Evolutionary conservation across 2,888 invertebrate species (phyloP).

Genomic region (Amblyteles armatorius): DNA sequence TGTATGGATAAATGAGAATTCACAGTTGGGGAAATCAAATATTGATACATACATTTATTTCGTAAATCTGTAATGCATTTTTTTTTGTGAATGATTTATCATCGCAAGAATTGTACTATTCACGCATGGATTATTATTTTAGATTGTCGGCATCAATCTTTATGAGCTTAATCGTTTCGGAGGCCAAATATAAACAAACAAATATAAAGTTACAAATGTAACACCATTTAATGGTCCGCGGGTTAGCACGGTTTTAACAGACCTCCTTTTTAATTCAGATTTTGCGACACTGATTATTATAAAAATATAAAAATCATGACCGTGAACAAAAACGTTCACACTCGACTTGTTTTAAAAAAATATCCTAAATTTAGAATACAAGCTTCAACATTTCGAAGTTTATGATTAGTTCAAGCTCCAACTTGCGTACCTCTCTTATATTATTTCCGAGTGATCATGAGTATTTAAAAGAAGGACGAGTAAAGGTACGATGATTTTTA

Average conservation of each 20-base stretch:
- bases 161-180: neutral
- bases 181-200: neutral
- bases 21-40: neutral
- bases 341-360: too few species aligned
- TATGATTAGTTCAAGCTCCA: neutral
- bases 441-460: neutral
- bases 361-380: too few species aligned
- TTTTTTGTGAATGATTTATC: neutral
- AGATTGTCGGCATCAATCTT: neutral
- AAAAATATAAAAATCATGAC: neutral
- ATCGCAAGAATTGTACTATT: neutral
- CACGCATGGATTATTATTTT: neutral
- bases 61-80: neutral
- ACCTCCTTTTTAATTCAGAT: neutral
- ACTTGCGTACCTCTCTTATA: neutral
- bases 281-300: neutral
- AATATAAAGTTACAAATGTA: neutral
- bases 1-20: neutral
- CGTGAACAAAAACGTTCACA: neutral
- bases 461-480: slow-evolving; percentile 4
- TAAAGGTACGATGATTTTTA: slow-evolving; percentile 57
- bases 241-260: too few species aligned
- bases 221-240: neutral
- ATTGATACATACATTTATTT: neutral
- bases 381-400: too few species aligned